Evolutionary conservation across 2,797 vertebrate genomes (phyloP), one percentile per base, ranked within the genome.

Genomic region (Danio tinwini): DNA sequence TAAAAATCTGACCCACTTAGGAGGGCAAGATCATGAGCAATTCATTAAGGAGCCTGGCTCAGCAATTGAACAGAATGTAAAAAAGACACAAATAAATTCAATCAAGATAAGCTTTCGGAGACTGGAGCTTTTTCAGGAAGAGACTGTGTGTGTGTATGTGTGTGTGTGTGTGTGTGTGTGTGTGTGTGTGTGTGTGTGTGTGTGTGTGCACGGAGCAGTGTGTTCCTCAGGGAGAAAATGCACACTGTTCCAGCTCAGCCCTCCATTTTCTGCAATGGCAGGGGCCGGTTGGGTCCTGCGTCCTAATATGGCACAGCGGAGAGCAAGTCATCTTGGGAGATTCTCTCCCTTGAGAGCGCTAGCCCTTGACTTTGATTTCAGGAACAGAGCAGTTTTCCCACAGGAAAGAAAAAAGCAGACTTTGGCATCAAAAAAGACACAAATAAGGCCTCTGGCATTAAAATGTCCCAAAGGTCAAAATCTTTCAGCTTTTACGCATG

Each of bases 371-470:
- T 71, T 92, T 74, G 81, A 91, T 94, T 93, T 93, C 91, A 91
- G 94, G 94, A 93, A 95, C 91, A 93, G 92, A 89, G 89, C 85
- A 81, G 91, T 93, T 93, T 96, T 96, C 94, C 94, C 94, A 95
- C 93, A 95, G 93, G 94, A 95, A 95, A 94, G 82, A 37, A 62
- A 80, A 63, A 76, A 52, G 45, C 94, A 92, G 91, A 94, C 94
- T 73, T 76, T 82, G 79, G 82, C 79, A 83, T 81, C 74, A 82
- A 85, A 82, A 82, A 62, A 74, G 74, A 80, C 59, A 93, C 88
- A 74, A 80, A 91, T 77, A 72, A 90, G 86, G 82, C 81, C 56
- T 89, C 91, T 92, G 91, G 88, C 86, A 89, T 59, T 85, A 78
- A 63, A 82, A 85, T 84, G 82, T 88, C 86, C 82, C 75, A 63